Conservation (phyloP, 2,888 invertebrate species). For the Drosophila acutilabella region DNA sequence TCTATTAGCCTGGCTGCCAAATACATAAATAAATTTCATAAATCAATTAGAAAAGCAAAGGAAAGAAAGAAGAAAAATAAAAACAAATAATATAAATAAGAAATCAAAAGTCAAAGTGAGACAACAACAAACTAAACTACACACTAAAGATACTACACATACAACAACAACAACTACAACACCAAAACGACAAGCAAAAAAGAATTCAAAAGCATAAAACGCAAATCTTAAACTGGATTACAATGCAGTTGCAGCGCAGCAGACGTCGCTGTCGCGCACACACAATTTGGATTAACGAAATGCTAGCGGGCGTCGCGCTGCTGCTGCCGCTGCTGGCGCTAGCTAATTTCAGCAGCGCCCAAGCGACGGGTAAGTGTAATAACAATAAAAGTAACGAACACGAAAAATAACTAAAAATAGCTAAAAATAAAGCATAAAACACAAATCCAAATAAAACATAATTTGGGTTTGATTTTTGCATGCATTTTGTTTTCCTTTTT, state of each 20-base stretch:
- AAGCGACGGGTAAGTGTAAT: conserved; percentile 70
- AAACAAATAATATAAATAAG: conserved; percentile 25
- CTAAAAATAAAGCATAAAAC: conserved; percentile 8
- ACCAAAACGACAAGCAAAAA: conserved; percentile 25
- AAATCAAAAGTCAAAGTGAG: conserved; percentile 49
- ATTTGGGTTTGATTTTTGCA: conserved; percentile 27
- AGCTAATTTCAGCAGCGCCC: conserved; percentile 62
- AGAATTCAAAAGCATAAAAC: conserved; percentile 53
- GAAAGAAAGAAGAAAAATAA: conserved; percentile 28
- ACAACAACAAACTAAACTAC: conserved; percentile 45
- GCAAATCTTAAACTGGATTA: conserved; percentile 73
- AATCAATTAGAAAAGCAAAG: conserved; percentile 26
- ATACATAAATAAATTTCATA: conserved; percentile 50
- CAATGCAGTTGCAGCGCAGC: conserved; percentile 78
- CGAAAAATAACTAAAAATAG: conserved; percentile 13
- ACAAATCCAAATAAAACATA: conserved; percentile 14
- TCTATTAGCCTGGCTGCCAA: conserved; percentile 82
- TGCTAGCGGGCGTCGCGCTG: conserved; percentile 69
- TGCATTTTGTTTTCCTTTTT: conserved; percentile 31
- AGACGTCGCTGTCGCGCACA: conserved; percentile 78
- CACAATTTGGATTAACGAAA: conserved; percentile 73
- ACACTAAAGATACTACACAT: conserved; percentile 42
- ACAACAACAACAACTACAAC: conserved; percentile 19
- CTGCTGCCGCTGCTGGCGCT: conserved; percentile 71
- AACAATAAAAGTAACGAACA: conserved; percentile 3